Percentiles rank a stretch among this genome's conserved stretches.
Evolutionary conservation across 92 coral and sea anemone species (phyloP).

Genomic region (Meandrina meandrites): DNA sequence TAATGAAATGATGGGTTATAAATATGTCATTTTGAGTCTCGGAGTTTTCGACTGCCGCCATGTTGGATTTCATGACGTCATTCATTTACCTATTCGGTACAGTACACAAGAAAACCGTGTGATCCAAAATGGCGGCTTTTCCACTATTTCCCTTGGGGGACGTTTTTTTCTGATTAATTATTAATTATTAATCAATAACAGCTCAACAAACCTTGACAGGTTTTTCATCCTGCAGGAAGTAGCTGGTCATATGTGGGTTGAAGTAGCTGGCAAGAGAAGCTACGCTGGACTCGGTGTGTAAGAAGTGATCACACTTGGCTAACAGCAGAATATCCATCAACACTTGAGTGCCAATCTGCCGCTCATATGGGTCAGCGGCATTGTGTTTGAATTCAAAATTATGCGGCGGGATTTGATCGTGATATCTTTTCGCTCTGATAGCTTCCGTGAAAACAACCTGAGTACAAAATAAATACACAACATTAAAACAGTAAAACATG

Average conservation of each 20-base stretch:
- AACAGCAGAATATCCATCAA: slow-evolving; percentile 66
- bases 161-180: no score
- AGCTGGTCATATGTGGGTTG: slow-evolving; percentile 65
- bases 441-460: slow-evolving; percentile 54
- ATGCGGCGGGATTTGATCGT: slow-evolving; percentile 14
- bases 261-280: slow-evolving; percentile 70
- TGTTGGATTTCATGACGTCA: no score
- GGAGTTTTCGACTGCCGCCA: no score
- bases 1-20: no score
- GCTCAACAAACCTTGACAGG: neutral
- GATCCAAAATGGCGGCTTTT: no score
- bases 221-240: slow-evolving; percentile 48
- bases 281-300: slow-evolving; percentile 81
- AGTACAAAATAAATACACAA: neutral
- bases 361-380: slow-evolving; percentile 38
- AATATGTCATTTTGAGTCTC: no score
- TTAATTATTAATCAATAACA: no score
- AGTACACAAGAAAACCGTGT: no score
- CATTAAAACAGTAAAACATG: no score
- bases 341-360: slow-evolving; percentile 57
- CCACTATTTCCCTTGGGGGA: no score
- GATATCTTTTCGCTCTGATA: slow-evolving; percentile 27
- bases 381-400: neutral
- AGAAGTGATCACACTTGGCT: slow-evolving; percentile 66
- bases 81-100: no score